Percentiles rank a stretch among this genome's conserved stretches.
Conservation (phyloP, 2,797 vertebrate genomes). For the Phylloscopus collybita region DNA sequence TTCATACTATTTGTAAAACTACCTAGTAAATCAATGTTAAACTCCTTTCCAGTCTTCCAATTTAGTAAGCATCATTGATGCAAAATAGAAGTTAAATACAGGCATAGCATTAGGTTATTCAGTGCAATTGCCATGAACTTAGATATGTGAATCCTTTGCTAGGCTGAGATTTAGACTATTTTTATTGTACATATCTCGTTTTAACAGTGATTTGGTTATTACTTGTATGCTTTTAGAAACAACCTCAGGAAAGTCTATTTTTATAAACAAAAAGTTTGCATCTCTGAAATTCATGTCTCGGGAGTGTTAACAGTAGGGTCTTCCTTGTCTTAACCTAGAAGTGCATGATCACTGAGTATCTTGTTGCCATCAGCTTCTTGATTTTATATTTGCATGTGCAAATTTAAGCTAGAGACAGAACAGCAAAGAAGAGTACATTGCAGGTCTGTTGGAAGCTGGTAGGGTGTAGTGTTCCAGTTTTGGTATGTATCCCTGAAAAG, state of each 20-base stretch:
- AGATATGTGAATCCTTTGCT: neutral
- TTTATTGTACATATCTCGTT: neutral
- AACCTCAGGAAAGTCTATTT: neutral
- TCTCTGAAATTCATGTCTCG: neutral
- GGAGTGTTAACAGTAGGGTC: neutral
- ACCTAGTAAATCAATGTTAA: neutral
- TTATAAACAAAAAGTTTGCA: neutral
- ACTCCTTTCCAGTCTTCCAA: neutral
- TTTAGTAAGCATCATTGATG: neutral
- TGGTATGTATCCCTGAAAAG: neutral
- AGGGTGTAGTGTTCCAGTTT: neutral
- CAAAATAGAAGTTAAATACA: neutral
- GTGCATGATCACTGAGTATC: neutral
- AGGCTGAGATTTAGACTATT: neutral
- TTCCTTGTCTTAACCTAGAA: neutral
- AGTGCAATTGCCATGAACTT: neutral
- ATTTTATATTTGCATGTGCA: neutral
- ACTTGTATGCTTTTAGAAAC: neutral
- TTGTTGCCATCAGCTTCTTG: neutral
- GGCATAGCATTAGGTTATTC: neutral
- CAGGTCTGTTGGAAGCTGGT: neutral
- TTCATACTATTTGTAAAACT: neutral
- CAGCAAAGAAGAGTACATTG: neutral
- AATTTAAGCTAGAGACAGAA: neutral
- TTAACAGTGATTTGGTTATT: neutral